Base-by-base conservation (phyloP, 2,888 invertebrate species). In the Kuschelorhynchus macadamiae region DNA sequence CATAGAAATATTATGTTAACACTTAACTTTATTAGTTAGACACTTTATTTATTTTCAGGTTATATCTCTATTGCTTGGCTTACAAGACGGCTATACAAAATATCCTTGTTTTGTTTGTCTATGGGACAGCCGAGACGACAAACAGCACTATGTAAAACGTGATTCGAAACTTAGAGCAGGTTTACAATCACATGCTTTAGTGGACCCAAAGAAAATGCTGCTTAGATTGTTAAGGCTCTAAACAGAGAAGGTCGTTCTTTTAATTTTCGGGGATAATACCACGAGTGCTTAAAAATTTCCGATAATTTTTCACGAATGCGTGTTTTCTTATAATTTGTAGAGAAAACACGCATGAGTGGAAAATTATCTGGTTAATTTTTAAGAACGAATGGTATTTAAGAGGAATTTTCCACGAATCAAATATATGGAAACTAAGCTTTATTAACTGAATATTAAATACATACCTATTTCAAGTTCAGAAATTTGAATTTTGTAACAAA, bases 31-130 rank as follows among this genome's bases (percentile, higher is more conserved):
- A 25, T 5, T 25, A 25, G 25, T 25, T 25, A n/a, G n/a, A n/a
- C n/a, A n/a, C n/a, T 14, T 41, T 41, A 7, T 1, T 41, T 41
- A 41, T 52, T 52, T 33, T 17, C 18, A 33, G 52, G 25, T 50
- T 30, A 50, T 50, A 50, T 50, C 50, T 50, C 32, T 50, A 50
- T 50, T 50, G 50, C 32, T 50, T 50, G 30, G 50, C 14, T 30
- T 50, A 14, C 32, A 25, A 50, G 32, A 14, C 1, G 49, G 49
- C 32, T 50, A 21, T 8, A 50, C 2, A n/a, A 25, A 25, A 7
- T 25, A 25, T 7, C 25, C 25, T 5, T 25, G 25, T 25, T 25
- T 25, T 7, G 17, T 52, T 12, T 36, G 11, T 52, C n/a, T 50
- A 50, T 50, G 50, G 50, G 32, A 50, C 16, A 33, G 16, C 17